These are phyloP conservation scores for Helicoverpa assulta DNA, from an alignment of 2,888 invertebrate species.

Conservation along the genomic window DNA sequence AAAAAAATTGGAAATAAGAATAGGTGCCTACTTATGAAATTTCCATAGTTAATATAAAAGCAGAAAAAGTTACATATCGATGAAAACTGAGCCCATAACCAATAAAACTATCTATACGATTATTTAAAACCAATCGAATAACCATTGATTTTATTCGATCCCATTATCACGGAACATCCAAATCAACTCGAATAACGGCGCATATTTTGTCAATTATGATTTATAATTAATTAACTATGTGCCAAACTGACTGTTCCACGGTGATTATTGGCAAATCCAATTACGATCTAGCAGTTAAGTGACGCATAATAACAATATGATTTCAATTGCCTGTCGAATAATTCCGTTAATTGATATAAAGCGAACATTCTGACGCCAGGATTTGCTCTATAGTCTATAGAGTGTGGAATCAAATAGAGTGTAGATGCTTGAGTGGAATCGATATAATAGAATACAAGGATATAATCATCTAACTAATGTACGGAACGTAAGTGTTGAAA, in stretches of 20 bases:
- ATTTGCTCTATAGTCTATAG: background rate
- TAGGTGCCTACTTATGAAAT: too few species aligned
- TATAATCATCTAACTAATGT: too few species aligned
- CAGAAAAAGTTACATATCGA: background rate
- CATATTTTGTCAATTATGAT: conserved; percentile 39
- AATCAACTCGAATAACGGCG: conserved; percentile 5
- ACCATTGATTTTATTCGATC: conserved; percentile 8
- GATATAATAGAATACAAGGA: background rate
- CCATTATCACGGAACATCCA: background rate
- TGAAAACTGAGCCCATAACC: background rate
- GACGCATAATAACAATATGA: conserved; percentile 59
- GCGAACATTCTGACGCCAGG: conserved; percentile 11
- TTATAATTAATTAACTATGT: conserved; percentile 49
- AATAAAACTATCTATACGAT: background rate
- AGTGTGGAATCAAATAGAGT: background rate
- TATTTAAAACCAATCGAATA: conserved; percentile 4
- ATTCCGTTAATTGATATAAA: conserved; percentile 54
- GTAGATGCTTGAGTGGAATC: background rate
- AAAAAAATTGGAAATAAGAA: too few species aligned
- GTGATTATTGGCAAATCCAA: conserved; percentile 68
- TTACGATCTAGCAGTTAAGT: conserved; percentile 57
- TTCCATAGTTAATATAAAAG: too few species aligned
- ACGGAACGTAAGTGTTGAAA: too few species aligned
- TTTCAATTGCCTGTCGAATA: conserved; percentile 55
- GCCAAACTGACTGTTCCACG: conserved; percentile 27